Base-by-base conservation (phyloP, 2,888 invertebrate genomes). In the Plusia festucae region DNA sequence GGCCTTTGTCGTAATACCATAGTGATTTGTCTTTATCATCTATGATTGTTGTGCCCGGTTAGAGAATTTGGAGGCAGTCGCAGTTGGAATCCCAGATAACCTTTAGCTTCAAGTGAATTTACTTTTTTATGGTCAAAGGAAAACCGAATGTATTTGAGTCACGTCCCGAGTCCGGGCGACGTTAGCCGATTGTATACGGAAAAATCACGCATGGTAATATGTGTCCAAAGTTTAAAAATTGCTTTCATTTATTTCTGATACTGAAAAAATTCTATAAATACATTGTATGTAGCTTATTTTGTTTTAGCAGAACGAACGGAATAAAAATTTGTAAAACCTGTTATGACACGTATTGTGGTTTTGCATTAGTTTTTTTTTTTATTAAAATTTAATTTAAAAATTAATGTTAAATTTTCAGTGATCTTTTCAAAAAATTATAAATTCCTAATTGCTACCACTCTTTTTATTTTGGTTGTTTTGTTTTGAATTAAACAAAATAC, bases 21-120 rank as follows among this genome's bases (percentile, higher is more conserved):
- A 82, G 82, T 80, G 84, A 89, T 88, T 86, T 83, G 76, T 81
- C 83, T 84, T 84, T 88, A 86, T 87, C 85, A 83, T 78, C 73
- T 78, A 69, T 84, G 77, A 90, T 90, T 91, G 89, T 91, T 86
- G 87, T 86, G 75, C 70, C 79, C 83, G 80, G 72, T 81, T 79
- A 82, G 81, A 76, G 86, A 79, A 88, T 90, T 90, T 85, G 86
- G 81, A 61, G 60, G 65, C 76, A 74, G 73, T 76, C 84, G 87
- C 83, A 85, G 80, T 67, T 82, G 74, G 90, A 90, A 92, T 90
- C 73, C 78, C 76, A 83, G 88, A 92, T 91, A 89, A 84, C 86
- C 84, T 85, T 84, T 82, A 77, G 75, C 78, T 79, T 81, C 68
- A 76, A 83, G 75, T 78, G 75, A 88, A 85, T 87, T 84, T 76